phyloP scores from a whole-genome alignment of 1,140 invertebrate species.

The Penaeus japonicus region DNA sequence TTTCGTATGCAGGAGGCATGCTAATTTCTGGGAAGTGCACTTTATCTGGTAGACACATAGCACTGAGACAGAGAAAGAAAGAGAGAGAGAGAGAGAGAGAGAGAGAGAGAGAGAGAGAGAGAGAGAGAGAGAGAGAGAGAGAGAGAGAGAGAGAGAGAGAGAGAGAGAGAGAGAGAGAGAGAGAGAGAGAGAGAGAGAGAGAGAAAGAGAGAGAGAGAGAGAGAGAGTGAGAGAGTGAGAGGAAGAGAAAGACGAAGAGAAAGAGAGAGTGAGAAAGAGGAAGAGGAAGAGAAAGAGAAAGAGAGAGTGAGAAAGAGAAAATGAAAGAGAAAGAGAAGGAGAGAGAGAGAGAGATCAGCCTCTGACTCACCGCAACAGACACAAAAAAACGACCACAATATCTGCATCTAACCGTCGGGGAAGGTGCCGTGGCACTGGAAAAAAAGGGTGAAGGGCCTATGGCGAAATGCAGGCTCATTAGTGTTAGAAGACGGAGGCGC shows the following conservation, averaged over 20 bases:
- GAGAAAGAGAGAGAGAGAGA: background rate
- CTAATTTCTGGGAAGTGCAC: too few species aligned
- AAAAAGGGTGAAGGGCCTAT: too few species aligned
- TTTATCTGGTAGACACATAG: too few species aligned
- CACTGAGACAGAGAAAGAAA: too few species aligned
- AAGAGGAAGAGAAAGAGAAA: slow-evolving; percentile 14
- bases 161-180: background rate
- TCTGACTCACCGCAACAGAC: background rate
- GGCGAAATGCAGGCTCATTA: too few species aligned
- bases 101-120: background rate
- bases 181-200: too few species aligned
- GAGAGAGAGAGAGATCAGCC: background rate
- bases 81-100: too few species aligned
- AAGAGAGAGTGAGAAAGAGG: slow-evolving; percentile 15
- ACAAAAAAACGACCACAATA: background rate
- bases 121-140: background rate
- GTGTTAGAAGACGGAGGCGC: too few species aligned
- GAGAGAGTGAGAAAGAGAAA: background rate
- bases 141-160: background rate
- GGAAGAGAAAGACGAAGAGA: background rate
- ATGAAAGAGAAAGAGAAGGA: background rate
- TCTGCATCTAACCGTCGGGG: background rate
- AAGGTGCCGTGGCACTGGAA: too few species aligned
- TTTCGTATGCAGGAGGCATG: too few species aligned
- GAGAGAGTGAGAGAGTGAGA: background rate